Evolutionary conservation across 2,797 vertebrate genomes (phyloP).

Genomic region (Gambelia wislizenii): DNA sequence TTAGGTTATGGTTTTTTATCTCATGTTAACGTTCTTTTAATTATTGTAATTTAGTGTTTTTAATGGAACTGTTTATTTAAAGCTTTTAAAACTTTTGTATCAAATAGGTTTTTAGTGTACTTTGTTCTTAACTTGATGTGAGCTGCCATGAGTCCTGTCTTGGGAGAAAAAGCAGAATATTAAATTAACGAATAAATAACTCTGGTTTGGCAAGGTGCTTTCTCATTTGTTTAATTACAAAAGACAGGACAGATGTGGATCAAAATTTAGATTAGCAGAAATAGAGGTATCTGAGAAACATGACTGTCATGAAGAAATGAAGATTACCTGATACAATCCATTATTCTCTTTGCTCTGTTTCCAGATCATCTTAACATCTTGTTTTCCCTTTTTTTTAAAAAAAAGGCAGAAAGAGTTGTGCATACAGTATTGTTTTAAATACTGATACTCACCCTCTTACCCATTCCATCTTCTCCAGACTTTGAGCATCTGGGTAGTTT

Average conservation of each 20-base stretch:
- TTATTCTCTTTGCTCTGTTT: conserved; percentile 29
- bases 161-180: too few species aligned
- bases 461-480: conserved; percentile 18
- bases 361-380: conserved; percentile 35
- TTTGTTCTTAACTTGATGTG: too few species aligned
- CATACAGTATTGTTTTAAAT: conserved; percentile 42
- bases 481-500: conserved; percentile 38
- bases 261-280: neutral
- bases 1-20: too few species aligned
- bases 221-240: neutral
- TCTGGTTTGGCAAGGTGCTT: neutral
- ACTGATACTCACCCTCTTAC: conserved; percentile 25
- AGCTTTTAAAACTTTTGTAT: too few species aligned
- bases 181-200: neutral
- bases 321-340: neutral
- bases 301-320: neutral
- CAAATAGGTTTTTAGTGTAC: too few species aligned
- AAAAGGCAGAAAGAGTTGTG: neutral
- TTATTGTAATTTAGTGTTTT: too few species aligned
- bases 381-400: conserved; percentile 22
- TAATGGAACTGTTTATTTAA: too few species aligned
- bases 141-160: too few species aligned
- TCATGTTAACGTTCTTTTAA: too few species aligned
- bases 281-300: neutral
- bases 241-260: neutral